Evolutionary conservation across 1,140 invertebrate genomes (phyloP).

Genomic region (Calosoma granatense): DNA sequence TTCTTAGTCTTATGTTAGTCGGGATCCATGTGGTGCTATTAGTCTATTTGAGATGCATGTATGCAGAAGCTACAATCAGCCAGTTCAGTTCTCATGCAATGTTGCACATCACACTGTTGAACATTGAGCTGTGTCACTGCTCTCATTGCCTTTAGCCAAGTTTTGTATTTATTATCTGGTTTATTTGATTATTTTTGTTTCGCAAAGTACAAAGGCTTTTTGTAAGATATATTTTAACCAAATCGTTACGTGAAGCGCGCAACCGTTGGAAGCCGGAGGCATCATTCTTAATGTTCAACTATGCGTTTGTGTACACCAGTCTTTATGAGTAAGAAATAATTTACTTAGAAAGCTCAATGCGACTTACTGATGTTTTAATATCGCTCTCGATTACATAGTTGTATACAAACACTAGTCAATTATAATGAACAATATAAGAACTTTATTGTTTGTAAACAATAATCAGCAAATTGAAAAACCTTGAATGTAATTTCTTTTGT

Average conservation of each 20-base stretch:
- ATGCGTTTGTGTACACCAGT: no score
- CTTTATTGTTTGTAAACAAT: no score
- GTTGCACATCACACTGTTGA: neutral
- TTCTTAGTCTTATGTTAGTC: neutral
- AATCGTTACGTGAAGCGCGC: neutral
- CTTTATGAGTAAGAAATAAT: no score
- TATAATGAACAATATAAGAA: no score
- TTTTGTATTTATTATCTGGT: neutral
- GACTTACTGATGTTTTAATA: no score
- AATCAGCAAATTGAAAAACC: no score
- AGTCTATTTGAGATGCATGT: conserved; percentile 3
- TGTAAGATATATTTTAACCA: neutral
- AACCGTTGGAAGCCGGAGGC: no score
- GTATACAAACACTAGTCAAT: no score
- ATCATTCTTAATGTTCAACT: no score
- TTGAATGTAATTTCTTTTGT: no score
- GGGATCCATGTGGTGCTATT: conserved; percentile 5
- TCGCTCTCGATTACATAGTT: no score
- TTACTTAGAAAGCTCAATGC: no score
- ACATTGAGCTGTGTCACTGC: neutral
- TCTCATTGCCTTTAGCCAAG: neutral
- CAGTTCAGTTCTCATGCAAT: neutral
- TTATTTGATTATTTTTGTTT: neutral
- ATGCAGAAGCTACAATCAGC: neutral
- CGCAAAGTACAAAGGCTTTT: neutral